Percentiles rank a stretch among this genome's conserved stretches.
phyloP scores from a whole-genome alignment of 1,140 invertebrate species.

The Limonius californicus region DNA sequence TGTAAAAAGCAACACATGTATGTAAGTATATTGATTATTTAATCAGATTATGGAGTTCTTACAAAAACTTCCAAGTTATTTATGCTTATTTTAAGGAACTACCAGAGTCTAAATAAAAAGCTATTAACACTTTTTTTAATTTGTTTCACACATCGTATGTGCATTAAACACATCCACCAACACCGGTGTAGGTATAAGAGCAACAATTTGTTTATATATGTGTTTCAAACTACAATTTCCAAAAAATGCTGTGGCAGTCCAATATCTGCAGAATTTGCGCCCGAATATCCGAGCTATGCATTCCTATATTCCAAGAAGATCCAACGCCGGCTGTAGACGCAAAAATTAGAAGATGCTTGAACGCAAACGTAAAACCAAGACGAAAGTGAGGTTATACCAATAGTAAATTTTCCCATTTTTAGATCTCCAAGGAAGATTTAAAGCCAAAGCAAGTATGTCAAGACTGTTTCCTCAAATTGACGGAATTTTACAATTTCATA shows the following conservation, averaged over 20 bases:
- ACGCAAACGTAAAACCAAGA: conserved; percentile 17
- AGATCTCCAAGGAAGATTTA: conserved; percentile 25
- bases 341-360: conserved; percentile 24
- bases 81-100: too few relatives aligned
- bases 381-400: not conserved
- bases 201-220: too few relatives aligned
- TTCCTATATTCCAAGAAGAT: conserved; percentile 23
- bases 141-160: too few relatives aligned
- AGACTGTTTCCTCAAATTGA: conserved; percentile 23
- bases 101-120: too few relatives aligned
- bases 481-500: conserved; percentile 24
- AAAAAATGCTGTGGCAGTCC: conserved; percentile 19
- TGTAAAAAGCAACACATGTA: too few relatives aligned
- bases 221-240: too few relatives aligned
- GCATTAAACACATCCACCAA: too few relatives aligned
- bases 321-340: conserved; percentile 11
- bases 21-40: too few relatives aligned
- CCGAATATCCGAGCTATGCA: conserved; percentile 23
- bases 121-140: too few relatives aligned
- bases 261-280: conserved; percentile 27
- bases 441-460: conserved; percentile 27
- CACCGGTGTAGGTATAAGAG: too few relatives aligned
- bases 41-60: too few relatives aligned
- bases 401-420: conserved; percentile 3
- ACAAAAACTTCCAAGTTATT: too few relatives aligned